Evolutionary conservation across 2,888 invertebrate genomes (phyloP), one percentile per base, ranked within the genome.

Genomic region (Apamea anceps): DNA sequence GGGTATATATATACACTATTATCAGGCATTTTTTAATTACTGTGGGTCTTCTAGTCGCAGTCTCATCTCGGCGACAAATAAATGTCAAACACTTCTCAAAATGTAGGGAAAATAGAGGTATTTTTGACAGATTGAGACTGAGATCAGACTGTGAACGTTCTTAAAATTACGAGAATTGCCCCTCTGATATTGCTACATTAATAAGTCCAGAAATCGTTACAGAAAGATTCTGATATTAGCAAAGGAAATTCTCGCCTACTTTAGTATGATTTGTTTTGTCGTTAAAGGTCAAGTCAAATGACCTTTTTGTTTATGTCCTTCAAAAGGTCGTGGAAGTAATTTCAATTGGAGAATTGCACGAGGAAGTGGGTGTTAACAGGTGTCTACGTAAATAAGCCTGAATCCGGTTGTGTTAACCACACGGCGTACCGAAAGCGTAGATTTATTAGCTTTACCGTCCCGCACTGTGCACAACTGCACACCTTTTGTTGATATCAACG

Each of bases 321-420:
- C 13, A 10, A 74, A 85, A 85, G 72, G 80, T 80, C 54, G 57
- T 25, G n/a, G 0, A 62, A 71, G 73, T 74, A n/a, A 84, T 80
- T 66, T 78, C 45, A 62, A 71, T 78, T 15, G 54, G 18, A 57
- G 12, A 78, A 84, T 62, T 63, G 48, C 45, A 72, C 18, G 45
- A 28, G 63, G 54, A 70, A 75, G 63, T 57, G 28, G 57, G 68
- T 63, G 60, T 72, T 18, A 57, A 37, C 37, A 57, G 60, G 25
- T 57, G 63, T n/a, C 21, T 51, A 10, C 42, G 63, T 51, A 70
- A 83, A 77, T 51, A 70, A 63, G 13, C 66, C 2, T 0, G 21
- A 42, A n/a, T 60, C n/a, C 15, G 57, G 4, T 54, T 75, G 66
- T 67, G 42, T 74, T 51, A n/a, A 37, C n/a, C 18, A 37, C 13